phyloP scores from a whole-genome alignment of 2,113 vertebrate genomes.

The Bostrychus sinensis region DNA sequence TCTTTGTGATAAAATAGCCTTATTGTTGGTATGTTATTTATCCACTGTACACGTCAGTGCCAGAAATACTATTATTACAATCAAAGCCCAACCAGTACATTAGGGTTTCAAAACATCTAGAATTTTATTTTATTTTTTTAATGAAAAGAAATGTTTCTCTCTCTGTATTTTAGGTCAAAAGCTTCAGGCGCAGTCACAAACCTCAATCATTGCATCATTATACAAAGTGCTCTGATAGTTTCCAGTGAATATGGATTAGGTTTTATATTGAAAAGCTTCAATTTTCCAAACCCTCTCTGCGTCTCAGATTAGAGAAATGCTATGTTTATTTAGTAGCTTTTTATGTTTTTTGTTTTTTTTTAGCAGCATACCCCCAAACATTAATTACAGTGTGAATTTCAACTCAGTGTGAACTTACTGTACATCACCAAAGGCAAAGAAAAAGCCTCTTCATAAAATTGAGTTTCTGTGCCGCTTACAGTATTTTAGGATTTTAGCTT shows the following conservation, averaged over 20 bases:
- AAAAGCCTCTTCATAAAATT: background rate
- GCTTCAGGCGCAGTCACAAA: too few relatives aligned
- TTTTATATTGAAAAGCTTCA: too few relatives aligned
- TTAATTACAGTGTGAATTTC: slow-evolving; percentile 18
- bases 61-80: too few relatives aligned
- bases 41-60: too few relatives aligned
- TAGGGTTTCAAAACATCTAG: too few relatives aligned
- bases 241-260: too few relatives aligned
- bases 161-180: too few relatives aligned
- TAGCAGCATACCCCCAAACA: slow-evolving; percentile 8
- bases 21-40: too few relatives aligned
- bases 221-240: background rate
- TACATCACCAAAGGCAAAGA: slow-evolving; percentile 18
- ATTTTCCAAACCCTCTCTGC: background rate
- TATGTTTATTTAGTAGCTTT: background rate
- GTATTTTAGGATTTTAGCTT: slow-evolving; percentile 18
- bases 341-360: background rate
- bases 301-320: background rate
- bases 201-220: background rate
- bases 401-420: slow-evolving; percentile 22
- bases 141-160: too few relatives aligned
- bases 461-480: background rate
- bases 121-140: too few relatives aligned
- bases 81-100: too few relatives aligned
- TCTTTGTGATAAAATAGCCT: too few relatives aligned